Evolutionary conservation across 2,113 vertebrate genomes (phyloP), one percentile per base, ranked within the genome.

Genomic region (Physeter macrocephalus): DNA sequence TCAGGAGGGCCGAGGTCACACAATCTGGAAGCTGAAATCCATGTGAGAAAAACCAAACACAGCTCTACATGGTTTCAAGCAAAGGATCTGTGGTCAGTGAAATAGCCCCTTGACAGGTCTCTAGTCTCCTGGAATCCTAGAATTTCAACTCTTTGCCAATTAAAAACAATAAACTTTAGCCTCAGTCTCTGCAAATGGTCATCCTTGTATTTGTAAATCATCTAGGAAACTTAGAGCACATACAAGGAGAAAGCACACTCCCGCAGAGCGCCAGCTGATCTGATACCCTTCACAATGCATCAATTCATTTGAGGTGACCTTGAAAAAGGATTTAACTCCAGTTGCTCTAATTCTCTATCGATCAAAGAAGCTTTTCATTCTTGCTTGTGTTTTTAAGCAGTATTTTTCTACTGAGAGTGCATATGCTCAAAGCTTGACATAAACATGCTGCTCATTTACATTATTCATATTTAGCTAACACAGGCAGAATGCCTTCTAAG

Each of bases 191-290:
- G 23, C 25, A 46, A 46, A 78, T 1, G 6, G 10, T 52, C 43
- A 6, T 8, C 23, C 8, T 54, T 23, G 6, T 12, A 9, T 41
- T 7, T 39, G 21, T 14, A 9, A 9, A n/a, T 29, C 14, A 8
- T 17, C 52, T 20, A 17, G 4, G 49, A 61, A n/a, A 64, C 23
- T 31, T 0, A 34, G n/a, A 13, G 13, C 0, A 41, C 34, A 12
- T 3, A 21, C 15, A 14, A 74, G 31, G 14, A 62, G 83, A 49
- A 84, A 10, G 9, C 0, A 34, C 5, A 18, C 34, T 36, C 2
- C 25, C 49, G 0, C 12, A 0, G 6, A 27, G 0, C 5, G 29
- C 5, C 14, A 6, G 9, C 29, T 18, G 23, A 4, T 1, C n/a
- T 9, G 54, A 39, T 2, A 8, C 20, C 52, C 23, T 72, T 46